Base-by-base conservation (phyloP, 2,113 vertebrate species). In the Corythoichthys intestinalis region DNA sequence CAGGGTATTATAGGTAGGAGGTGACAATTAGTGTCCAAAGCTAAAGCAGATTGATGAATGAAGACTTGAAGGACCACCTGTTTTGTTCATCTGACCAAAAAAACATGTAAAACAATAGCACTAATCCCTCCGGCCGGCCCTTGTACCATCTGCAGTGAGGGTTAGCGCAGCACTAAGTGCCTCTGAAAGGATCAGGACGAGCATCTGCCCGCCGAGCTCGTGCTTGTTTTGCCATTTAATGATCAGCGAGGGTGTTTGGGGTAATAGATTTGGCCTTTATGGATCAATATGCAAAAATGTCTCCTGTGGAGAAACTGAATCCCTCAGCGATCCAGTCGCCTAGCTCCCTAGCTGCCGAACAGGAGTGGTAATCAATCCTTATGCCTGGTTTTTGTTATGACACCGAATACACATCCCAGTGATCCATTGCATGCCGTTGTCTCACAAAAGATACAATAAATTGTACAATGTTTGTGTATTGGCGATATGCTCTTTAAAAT, bases 341-440 rank as follows among this genome's bases (percentile, higher is more conserved):
- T 15, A 75, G 69, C 67, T 70, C 64, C 47, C 39, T n/a, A n/a
- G 62, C 71, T 66, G 59, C 53, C 69, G 65, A 44, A 83, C 53
- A 65, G 54, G 61, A 86, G 77, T 65, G 85, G 78, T 77, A 86
- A 89, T 89, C 81, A 88, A 82, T 88, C 47, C 56, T 34, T 72
- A 75, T 71, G 48, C n/a, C 73, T 66, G 52, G 17, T 54, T 78
- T 79, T 72, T 89, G 82, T 89, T 86, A 80, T 87, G 81, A 80
- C 80, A 78, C 35, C 46, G 13, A 59, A 67, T 8, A 49, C 57
- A 72, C 46, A 50, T 65, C 28, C 20, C 4, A 61, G 70, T 38
- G 66, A 76, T 60, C 53, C 37, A 62, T 73, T 70, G 74, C 76
- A 79, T 47, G 9, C 50, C 3, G 1, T 17, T 75, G 74, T 85